Evolutionary conservation across 2,113 vertebrate genomes (phyloP).

Genomic region (Sinocyclocheilus rhinocerous): DNA sequence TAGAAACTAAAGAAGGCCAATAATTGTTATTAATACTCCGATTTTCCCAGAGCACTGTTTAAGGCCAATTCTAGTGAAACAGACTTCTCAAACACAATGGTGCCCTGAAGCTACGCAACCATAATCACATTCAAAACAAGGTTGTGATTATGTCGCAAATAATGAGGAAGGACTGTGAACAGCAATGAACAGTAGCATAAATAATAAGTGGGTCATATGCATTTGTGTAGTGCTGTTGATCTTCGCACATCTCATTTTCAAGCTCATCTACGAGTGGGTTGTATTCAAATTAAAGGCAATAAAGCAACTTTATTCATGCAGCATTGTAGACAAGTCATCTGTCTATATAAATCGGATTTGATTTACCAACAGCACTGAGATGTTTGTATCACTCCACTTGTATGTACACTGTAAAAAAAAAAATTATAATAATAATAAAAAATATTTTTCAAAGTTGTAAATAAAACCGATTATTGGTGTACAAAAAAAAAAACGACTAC

Average conservation of each 20-base stretch:
- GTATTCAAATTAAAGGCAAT: neutral
- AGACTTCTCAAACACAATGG: conserved; percentile 40
- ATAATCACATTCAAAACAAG: conserved; percentile 40
- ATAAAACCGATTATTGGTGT: no score
- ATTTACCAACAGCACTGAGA: neutral
- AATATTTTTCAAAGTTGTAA: no score
- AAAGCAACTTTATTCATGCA: neutral
- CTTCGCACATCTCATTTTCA: neutral
- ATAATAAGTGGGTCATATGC: conserved; percentile 52
- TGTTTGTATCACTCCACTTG: neutral
- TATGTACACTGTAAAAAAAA: neutral
- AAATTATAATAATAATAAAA: no score
- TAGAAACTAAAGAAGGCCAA: conserved; percentile 67
- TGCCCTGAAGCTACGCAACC: neutral
- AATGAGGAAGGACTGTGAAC: conserved; percentile 17
- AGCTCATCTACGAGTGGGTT: neutral
- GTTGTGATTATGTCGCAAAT: neutral
- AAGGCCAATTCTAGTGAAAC: conserved; percentile 57
- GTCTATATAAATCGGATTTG: no score
- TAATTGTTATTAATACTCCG: conserved; percentile 75
- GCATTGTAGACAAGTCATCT: no score
- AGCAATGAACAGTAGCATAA: conserved; percentile 2
- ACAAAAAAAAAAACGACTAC: no score
- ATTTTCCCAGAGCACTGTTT: conserved; percentile 65
- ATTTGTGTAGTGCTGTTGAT: conserved; percentile 39